A percentile compares a stretch with the other conserved stretches of the same genome.
Conservation (phyloP, 2,888 invertebrate species). For the Melanchra persicariae region DNA sequence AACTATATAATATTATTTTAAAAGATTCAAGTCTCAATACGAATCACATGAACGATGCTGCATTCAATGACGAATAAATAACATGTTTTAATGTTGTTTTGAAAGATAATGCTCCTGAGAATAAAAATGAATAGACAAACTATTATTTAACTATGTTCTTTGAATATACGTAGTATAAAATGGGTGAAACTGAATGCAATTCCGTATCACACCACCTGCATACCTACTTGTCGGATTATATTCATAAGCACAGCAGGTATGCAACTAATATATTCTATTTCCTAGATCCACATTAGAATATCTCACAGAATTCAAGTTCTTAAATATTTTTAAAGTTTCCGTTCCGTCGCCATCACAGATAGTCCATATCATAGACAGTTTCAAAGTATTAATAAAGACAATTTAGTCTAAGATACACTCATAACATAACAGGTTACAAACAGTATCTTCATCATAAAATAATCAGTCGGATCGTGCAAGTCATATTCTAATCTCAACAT, state of each 20-base stretch:
- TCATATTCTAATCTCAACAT: conserved; percentile 64
- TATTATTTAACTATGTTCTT: no score
- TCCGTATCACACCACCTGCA: conserved; percentile 2
- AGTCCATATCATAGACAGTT: conserved; percentile 28
- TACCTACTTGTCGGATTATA: conserved; percentile 4
- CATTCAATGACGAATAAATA: not conserved
- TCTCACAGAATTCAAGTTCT: not conserved
- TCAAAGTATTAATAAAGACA: conserved; percentile 46
- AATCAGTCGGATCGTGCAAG: conserved; percentile 66
- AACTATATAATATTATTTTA: conserved; percentile 30
- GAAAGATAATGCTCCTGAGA: not conserved
- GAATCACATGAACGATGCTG: conserved; percentile 4
- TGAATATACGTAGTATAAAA: not conserved
- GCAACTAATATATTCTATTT: conserved; percentile 4
- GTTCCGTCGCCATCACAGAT: not conserved
- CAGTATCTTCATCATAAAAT: conserved; percentile 64
- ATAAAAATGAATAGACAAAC: not conserved
- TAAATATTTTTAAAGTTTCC: not conserved
- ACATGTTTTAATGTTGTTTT: not conserved
- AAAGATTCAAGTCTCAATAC: conserved; percentile 13
- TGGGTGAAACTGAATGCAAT: not conserved
- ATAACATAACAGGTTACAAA: conserved; percentile 55
- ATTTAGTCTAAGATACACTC: conserved; percentile 27
- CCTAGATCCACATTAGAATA: not conserved
- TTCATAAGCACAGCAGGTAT: not conserved